These are phyloP conservation scores for Thripadectes ignobilis DNA, from an alignment of 2,797 vertebrate genomes.

Conservation along the genomic window DNA sequence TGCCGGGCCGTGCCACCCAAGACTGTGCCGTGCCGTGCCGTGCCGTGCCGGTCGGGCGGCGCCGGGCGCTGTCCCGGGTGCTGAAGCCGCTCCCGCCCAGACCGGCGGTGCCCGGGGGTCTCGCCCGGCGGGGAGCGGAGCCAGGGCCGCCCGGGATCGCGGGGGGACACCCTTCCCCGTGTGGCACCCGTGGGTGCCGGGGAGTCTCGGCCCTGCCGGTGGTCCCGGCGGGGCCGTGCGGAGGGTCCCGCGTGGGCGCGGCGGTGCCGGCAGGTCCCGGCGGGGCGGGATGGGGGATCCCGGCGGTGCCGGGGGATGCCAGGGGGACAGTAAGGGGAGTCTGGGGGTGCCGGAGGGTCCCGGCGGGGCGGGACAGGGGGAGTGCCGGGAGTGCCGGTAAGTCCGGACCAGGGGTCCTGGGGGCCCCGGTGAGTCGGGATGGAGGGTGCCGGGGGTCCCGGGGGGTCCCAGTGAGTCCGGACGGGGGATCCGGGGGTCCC, in stretches of 20 bases:
- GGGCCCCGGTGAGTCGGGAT: too few relatives aligned
- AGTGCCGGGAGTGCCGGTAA: too few relatives aligned
- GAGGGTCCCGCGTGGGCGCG: neutral
- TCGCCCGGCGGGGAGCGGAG: too few relatives aligned
- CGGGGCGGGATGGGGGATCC: neutral
- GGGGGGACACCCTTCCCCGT: too few relatives aligned
- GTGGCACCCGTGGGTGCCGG: neutral
- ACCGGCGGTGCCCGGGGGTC: neutral
- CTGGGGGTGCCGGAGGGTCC: neutral
- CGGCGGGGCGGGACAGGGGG: too few relatives aligned
- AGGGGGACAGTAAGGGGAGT: too few relatives aligned
- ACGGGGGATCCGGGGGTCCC: too few relatives aligned
- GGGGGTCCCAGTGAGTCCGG: too few relatives aligned
- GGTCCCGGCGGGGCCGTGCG: neutral
- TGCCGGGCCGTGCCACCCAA: too few relatives aligned
- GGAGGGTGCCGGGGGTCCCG: too few relatives aligned
- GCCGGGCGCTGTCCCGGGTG: neutral
- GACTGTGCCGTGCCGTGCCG: neutral
- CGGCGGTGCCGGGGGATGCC: too few relatives aligned
- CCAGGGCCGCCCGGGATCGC: neutral
- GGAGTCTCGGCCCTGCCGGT: neutral
- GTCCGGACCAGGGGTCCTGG: too few relatives aligned
- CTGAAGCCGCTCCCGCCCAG: neutral
- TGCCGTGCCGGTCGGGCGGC: neutral
- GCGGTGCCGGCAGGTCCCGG: neutral